Evolutionary conservation across 2,888 invertebrate species (phyloP), one percentile per base, ranked within the genome.

Genomic region (Drosophila acutilabella): DNA sequence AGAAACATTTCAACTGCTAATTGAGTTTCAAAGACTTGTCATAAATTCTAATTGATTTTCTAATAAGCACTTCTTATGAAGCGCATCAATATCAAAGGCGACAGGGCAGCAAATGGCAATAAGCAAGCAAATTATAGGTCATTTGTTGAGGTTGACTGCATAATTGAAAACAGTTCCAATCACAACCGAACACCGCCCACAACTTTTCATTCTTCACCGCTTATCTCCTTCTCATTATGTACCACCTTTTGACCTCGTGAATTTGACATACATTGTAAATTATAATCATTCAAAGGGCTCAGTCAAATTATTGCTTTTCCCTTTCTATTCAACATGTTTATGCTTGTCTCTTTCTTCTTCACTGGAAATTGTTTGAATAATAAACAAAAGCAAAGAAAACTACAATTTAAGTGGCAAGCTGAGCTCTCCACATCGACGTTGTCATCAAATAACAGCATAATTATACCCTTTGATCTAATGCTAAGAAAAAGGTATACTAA

Each of bases 41-140:
- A 50, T 64, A 47, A 44, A 38, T 48, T 58, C 53, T 53, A 68
- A 68, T 68, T 68, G 58, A 64, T 68, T 68, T 58, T 53, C 64
- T 58, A 64, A 54, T 48, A 23, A 52, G 38, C 33, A 10, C 33
- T 38, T 42, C 45, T 60, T 52, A 23, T n/a, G 10, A 40, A 36
- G 36, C 36, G 47, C 50, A 51, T 51, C 64, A 44, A 51, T 51
- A 51, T 56, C 50, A 56, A 57, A 51, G 64, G 56, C 62, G 56
- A 44, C 54, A 56, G 47, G 16, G 20, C 45, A 40, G 45, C 40
- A 54, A 54, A 56, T 48, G 42, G 20, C 56, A 56, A 33, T 23
- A 48, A 57, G 36, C 30, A 23, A 50, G 23, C 64, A 59, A 30
- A 50, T 51, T 59, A 59, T 14, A 51, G 59, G 51, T 45, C 40